These are phyloP conservation scores for Isichthys henryi DNA, from an alignment of 2,113 vertebrate species.

Conservation along the genomic window DNA sequence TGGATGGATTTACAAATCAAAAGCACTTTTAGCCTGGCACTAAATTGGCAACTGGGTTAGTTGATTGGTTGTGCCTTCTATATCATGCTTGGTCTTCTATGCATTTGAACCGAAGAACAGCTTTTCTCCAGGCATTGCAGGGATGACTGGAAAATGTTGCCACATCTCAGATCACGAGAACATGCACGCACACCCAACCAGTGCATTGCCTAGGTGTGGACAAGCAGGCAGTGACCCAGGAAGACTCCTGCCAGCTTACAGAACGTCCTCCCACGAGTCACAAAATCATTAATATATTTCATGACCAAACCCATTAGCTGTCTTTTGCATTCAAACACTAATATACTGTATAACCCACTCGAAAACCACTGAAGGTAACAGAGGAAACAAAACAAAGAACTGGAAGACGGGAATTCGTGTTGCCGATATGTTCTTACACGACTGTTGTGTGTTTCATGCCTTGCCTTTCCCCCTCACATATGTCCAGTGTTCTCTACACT, in stretches of 20 bases:
- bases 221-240: background rate
- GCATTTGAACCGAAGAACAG: background rate
- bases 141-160: background rate
- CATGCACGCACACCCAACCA: background rate
- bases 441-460: background rate
- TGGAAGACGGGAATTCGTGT: background rate
- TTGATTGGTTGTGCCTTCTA: background rate
- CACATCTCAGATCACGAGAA: background rate
- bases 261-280: background rate
- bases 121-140: background rate
- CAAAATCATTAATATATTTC: background rate
- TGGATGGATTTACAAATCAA: background rate
- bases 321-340: background rate
- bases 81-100: background rate
- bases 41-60: background rate
- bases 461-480: background rate
- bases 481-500: background rate
- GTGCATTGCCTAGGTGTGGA: background rate
- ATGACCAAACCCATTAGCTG: background rate
- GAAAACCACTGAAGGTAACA: background rate
- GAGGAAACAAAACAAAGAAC: background rate
- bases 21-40: background rate
- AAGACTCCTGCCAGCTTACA: background rate
- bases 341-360: background rate
- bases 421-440: background rate